Percentiles rank a stretch among this genome's conserved stretches.
These are phyloP conservation scores for Regulus satrapa DNA, from an alignment of 2,113 vertebrate genomes.

Conservation along the genomic window DNA sequence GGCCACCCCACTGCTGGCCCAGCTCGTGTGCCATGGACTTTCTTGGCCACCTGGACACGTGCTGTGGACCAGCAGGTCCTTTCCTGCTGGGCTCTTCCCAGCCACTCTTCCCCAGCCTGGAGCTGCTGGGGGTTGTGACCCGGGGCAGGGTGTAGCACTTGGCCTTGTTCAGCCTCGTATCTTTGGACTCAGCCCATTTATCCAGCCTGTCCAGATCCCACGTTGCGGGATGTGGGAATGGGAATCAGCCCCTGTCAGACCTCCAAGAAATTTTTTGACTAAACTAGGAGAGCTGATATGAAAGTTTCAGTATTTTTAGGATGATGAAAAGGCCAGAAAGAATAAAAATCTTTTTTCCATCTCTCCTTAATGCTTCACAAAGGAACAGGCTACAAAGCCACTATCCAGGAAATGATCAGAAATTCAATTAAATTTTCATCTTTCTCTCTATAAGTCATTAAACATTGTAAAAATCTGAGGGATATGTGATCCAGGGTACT, in stretches of 20 bases:
- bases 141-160: fast-evolving
- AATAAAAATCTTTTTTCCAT: not conserved
- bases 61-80: not conserved
- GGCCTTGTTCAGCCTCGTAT: not conserved
- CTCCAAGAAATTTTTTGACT: not conserved
- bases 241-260: not conserved
- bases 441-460: not conserved
- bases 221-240: fast-evolving
- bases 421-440: not conserved
- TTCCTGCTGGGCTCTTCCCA: not conserved
- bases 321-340: not conserved
- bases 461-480: not conserved
- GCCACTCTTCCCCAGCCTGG: not conserved
- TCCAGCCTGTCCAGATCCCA: not conserved
- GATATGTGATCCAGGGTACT: not conserved
- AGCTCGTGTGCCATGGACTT: not conserved
- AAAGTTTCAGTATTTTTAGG: not conserved
- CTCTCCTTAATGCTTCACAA: not conserved
- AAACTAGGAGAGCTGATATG: not conserved
- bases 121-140: not conserved
- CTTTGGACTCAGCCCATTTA: not conserved
- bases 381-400: not conserved
- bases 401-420: not conserved
- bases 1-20: not conserved
- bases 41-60: not conserved